phyloP scores from a whole-genome alignment of 2,113 vertebrate genomes.

The Tapirus terrestris region DNA sequence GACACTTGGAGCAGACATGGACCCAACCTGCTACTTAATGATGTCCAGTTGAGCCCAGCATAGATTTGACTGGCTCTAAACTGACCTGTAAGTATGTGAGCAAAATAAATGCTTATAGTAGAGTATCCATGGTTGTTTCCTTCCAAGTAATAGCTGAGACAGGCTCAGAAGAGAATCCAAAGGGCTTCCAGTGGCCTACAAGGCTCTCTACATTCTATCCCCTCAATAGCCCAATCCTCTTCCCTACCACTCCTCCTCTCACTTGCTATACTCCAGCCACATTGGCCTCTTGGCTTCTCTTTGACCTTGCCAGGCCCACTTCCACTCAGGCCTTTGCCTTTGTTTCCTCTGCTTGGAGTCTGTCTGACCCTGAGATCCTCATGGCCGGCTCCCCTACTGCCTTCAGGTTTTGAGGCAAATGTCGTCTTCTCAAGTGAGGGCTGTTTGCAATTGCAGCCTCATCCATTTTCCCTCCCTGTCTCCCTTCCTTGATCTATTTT shows the following conservation, averaged over 20 bases:
- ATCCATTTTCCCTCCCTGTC: neutral
- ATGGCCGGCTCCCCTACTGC: neutral
- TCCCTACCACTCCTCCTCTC: neutral
- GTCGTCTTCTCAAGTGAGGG: neutral
- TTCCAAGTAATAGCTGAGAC: neutral
- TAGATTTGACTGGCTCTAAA: neutral
- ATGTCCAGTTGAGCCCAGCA: neutral
- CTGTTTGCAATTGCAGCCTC: accelerated
- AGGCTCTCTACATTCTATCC: neutral
- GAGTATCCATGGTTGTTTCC: neutral
- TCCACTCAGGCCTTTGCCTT: neutral
- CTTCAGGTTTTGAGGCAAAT: neutral
- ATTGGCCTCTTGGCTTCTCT: neutral
- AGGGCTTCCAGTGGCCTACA: neutral
- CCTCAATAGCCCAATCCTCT: neutral
- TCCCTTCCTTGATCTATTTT: neutral
- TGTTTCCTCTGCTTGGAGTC: neutral
- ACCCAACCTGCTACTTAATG: neutral
- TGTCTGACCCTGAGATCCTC: neutral
- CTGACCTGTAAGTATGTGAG: neutral
- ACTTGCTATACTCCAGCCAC: neutral
- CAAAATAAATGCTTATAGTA: neutral
- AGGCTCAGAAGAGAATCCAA: neutral
- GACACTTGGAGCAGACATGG: neutral
- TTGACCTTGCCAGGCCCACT: neutral